Conservation (phyloP, 2,113 vertebrate genomes). For the Ailuropoda melanoleuca region DNA sequence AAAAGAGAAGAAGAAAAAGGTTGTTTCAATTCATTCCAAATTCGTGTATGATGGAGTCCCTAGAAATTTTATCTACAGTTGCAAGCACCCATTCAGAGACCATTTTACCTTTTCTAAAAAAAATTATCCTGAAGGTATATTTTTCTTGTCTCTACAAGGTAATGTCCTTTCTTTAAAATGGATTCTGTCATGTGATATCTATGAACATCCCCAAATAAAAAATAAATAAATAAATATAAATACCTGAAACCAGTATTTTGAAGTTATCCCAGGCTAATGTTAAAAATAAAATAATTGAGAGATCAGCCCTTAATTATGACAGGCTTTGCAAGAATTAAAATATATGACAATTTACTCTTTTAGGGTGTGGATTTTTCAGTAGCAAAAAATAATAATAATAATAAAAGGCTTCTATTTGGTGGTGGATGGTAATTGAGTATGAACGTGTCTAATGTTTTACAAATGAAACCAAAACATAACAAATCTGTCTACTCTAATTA, state of each 20-base stretch:
- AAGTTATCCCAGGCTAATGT: not conserved
- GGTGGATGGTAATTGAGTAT: not conserved
- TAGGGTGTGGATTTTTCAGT: not conserved
- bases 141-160: not conserved
- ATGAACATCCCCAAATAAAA: not conserved
- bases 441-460: not conserved
- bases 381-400: not conserved
- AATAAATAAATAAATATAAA: not conserved
- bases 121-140: not conserved
- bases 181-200: not conserved
- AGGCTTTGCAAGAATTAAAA: not conserved
- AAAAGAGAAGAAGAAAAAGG: not conserved
- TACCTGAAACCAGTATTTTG: not conserved
- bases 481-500: not conserved
- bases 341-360: not conserved
- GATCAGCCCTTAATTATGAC: not conserved
- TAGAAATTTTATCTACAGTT: not conserved
- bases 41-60: not conserved
- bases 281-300: constrained; percentile 9
- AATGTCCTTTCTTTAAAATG: not conserved
- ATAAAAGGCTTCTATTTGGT: not conserved
- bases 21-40: constrained; percentile 14
- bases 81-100: not conserved
- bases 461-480: not conserved
- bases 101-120: not conserved